Evolutionary conservation across 2,113 vertebrate species (phyloP), one percentile per base, ranked within the genome.

Genomic region (Cyphomyrus plagiostoma): DNA sequence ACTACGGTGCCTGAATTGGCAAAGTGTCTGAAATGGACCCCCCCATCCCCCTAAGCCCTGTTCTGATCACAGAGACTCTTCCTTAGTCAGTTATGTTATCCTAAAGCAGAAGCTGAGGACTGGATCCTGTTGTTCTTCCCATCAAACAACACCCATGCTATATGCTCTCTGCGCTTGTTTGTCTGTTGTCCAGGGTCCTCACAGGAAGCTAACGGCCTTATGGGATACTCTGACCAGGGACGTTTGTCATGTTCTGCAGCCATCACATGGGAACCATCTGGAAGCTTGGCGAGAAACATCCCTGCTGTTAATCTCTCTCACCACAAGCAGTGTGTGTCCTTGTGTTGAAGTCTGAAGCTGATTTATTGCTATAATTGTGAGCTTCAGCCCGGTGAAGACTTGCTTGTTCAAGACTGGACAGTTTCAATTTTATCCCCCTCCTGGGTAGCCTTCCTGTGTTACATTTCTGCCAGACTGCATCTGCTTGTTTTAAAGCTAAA

Each of bases 251-350:
- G 19, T 89, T 62, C 53, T 53, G 52, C 21, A n/a, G 50, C 50
- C 39, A 15, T 58, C 89, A 85, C 89, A 84, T 58, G 52, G 89
- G 80, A 42, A 89, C 77, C 77, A 89, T 89, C 89, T 89, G 89
- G 80, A 58, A 23, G 21, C 49, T 56, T 84, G 88, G 88, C 77
- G 58, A 74, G 48, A 53, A 56, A 11, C 74, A 8, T 53, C 23
- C 49, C 88, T 52, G 21, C 21, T 42, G 50, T 89, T 89, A 58
- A 89, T 84, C 77, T 85, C 52, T 84, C 89, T 82, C 39, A 30
- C 52, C 53, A 30, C 50, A 10, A 48, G 62, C 52, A 48, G 35
- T 23, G 35, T 84, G 17, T 1, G 80, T 85, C 89, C 52, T 80
- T 53, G 77, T 56, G 70, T 82, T 42, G 56, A 82, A 89, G 89